Base-by-base conservation (phyloP, 2,888 invertebrate species). In the Tetragnatha montana region DNA sequence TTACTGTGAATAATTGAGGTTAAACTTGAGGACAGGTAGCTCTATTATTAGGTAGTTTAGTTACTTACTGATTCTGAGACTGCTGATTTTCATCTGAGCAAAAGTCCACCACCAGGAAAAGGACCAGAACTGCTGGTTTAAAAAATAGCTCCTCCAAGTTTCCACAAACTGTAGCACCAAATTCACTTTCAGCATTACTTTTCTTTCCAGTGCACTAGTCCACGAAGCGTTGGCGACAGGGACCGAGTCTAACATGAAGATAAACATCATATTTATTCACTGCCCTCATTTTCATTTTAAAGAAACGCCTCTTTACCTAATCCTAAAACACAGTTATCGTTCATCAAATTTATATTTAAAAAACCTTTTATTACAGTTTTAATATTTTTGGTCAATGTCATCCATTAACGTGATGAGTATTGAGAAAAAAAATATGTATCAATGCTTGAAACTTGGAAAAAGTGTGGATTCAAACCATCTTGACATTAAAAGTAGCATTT, bases 61-160 rank as follows among this genome's bases (percentile, higher is more conserved):
- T n/a, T n/a, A 22, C 84, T 76, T 76, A 84, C 84, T 84, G 60
- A 76, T 84, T 22, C 76, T 60, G 17, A 84, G 74, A 60, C 75
- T 84, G 75, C 75, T 60, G 8, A 84, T 75, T 14, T 75, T 76
- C 84, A 84, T 68, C 12, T 51, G 76, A 22, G 76, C 7, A n/a
- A 60, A 22, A n/a, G 19, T 76, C 84, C 84, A 84, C n/a, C 75
- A 12, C 84, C 75, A 84, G 0, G 75, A 4, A 7, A 84, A n/a
- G 21, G 17, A 75, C 84, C 76, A 76, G 7, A 70, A 69, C 0
- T 70, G 19, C 10, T 35, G 47, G 17, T 8, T 19, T n/a, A 17
- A n/a, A n/a, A 78, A 19, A 17, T 51, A 78, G 51, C 50, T 50
- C 51, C 21, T 14, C 78, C 78, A 78, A n/a, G 17, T 49, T 12